Percentiles rank a stretch among this genome's conserved stretches.
These are phyloP conservation scores for Acropora tenuis DNA, from an alignment of 64 coral and sea anemone genomes.

Conservation along the genomic window DNA sequence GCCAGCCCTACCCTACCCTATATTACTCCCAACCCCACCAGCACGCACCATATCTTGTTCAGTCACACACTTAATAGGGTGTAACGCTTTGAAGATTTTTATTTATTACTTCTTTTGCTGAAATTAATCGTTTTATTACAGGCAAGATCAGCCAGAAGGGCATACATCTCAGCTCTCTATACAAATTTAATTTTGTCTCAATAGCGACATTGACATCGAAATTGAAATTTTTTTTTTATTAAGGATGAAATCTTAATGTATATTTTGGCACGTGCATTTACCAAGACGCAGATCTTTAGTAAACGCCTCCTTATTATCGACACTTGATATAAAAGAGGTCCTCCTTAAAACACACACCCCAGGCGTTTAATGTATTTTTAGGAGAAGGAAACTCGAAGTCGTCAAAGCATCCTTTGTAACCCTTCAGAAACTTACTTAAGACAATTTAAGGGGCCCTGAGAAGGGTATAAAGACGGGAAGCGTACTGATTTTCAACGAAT, in stretches of 20 bases:
- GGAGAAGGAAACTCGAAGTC: not conserved
- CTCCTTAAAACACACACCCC: not conserved
- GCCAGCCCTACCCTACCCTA: too few species aligned
- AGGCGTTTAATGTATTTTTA: not conserved
- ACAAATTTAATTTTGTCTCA: not conserved
- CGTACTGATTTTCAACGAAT: constrained; percentile 19
- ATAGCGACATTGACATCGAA: not conserved
- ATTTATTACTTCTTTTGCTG: not conserved
- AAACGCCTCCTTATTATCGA: too few species aligned
- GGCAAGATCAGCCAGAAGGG: not conserved
- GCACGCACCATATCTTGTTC: not conserved
- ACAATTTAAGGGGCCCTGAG: not conserved
- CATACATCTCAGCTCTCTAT: not conserved
- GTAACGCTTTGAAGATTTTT: not conserved
- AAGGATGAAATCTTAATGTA: not conserved
- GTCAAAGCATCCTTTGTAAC: constrained; percentile 8
- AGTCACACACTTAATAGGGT: not conserved
- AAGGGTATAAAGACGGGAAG: constrained; percentile 5
- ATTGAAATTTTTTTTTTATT: too few species aligned
- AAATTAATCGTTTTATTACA: not conserved
- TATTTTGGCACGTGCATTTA: too few species aligned
- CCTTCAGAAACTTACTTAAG: not conserved
- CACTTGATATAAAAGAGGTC: not conserved
- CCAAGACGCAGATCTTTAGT: too few species aligned
- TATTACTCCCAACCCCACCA: too few species aligned